phyloP scores from a whole-genome alignment of 2,888 invertebrate genomes.

The Chloroclystis v-ata region DNA sequence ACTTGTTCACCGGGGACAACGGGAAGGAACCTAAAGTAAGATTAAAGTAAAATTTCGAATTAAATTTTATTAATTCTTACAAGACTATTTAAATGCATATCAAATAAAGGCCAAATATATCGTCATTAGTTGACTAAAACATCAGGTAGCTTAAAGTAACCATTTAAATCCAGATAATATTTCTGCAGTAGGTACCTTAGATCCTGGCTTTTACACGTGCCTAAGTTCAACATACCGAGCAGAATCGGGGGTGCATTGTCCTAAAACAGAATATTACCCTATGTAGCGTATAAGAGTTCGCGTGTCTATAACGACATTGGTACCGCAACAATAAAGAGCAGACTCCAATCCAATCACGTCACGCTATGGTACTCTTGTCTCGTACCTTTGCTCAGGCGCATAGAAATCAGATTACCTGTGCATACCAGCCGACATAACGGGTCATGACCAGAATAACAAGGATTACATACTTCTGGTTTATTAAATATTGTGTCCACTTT shows the following conservation, averaged over 20 bases:
- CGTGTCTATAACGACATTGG: conserved; percentile 48
- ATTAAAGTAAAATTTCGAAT: no score
- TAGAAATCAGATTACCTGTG: conserved; percentile 10
- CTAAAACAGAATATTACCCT: conserved; percentile 17
- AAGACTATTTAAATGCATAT: no score
- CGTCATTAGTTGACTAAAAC: no score
- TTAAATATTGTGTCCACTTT: no score
- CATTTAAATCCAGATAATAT: no score
- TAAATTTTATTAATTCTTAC: no score
- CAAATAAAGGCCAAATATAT: no score
- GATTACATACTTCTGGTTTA: no score
- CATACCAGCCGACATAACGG: neutral
- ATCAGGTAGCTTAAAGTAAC: no score
- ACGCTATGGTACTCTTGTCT: conserved; percentile 36
- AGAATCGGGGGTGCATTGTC: conserved; percentile 19
- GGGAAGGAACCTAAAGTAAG: no score
- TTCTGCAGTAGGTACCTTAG: no score
- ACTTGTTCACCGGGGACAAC: no score
- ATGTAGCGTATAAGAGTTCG: conserved; percentile 33
- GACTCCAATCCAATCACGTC: conserved; percentile 47
- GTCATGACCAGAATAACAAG: neutral
- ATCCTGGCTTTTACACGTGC: neutral
- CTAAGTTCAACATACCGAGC: neutral
- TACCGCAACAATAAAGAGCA: conserved; percentile 49
- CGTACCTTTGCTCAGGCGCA: conserved; percentile 4